Percentiles rank a stretch among this genome's conserved stretches.
Conservation (phyloP, 2,888 invertebrate species). For the Agrochola macilenta region DNA sequence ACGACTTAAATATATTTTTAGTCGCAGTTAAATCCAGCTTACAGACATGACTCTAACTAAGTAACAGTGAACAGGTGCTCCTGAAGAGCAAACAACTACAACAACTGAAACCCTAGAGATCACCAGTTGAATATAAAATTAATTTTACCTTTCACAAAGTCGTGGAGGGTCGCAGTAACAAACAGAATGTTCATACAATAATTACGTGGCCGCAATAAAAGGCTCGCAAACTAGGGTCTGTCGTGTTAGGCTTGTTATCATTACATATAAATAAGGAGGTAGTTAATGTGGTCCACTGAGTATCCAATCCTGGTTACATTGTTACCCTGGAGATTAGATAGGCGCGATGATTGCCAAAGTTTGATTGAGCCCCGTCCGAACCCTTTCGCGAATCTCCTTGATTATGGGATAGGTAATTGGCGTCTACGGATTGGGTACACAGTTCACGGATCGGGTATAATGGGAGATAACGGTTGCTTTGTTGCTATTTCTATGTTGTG, state of each 20-base stretch:
- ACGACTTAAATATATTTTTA: background rate
- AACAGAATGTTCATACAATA: constrained; percentile 59
- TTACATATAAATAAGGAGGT: constrained; percentile 82
- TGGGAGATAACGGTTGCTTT: constrained; percentile 70
- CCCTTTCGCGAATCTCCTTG: constrained; percentile 85
- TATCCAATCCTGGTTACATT: constrained; percentile 85
- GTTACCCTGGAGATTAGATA: constrained; percentile 87
- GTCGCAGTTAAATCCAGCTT: constrained; percentile 10
- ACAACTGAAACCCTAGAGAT: constrained; percentile 40
- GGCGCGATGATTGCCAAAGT: constrained; percentile 88
- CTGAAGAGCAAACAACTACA: constrained; percentile 47
- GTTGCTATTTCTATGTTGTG: constrained; percentile 61
- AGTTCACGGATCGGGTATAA: constrained; percentile 73
- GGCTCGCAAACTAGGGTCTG: constrained; percentile 46
- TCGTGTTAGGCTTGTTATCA: constrained; percentile 78
- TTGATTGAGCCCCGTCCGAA: constrained; percentile 87
- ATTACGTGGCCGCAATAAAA: constrained; percentile 63
- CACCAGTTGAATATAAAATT: constrained; percentile 57
- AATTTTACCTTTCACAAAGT: constrained; percentile 43
- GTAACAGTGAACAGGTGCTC: constrained; percentile 38
- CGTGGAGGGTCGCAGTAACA: constrained; percentile 31
- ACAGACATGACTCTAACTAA: constrained; percentile 19
- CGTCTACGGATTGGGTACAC: constrained; percentile 76
- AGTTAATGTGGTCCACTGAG: constrained; percentile 82
- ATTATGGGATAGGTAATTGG: constrained; percentile 85